Evolutionary conservation across 2,797 vertebrate species (phyloP), one percentile per base, ranked within the genome.

Genomic region (Siniperca obscura): DNA sequence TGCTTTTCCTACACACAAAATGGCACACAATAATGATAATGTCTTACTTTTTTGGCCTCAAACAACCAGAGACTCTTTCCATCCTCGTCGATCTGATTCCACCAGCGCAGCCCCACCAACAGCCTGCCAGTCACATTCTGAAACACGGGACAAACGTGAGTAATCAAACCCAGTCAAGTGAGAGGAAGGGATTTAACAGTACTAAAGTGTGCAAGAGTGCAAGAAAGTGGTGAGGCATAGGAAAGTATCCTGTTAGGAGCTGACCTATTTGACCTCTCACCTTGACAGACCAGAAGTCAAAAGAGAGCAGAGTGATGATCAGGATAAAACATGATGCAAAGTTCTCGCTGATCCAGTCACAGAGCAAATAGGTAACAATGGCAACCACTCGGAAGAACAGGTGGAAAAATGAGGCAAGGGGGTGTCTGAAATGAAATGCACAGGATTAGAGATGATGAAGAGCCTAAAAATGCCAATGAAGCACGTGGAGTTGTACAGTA

Each of bases 81-180:
- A 6, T 97, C 97, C 66, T 97, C 97, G 34, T 97, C 97, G 34
- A 97, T 97, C 93, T 97, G 97, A 91, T 97, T 98, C 96, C 96
- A 97, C 97, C 97, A 98, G n/a, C 94, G 95, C 75, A 97, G 94
- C 55, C 96, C 97, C 75, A 97, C 97, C 93, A 97, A 55, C 81
- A 97, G 94, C 82, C 97, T 92, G 75, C 97, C 97, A 0, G 96
- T 97, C 72, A 97, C 96, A 2, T 97, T 98, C 97, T 97, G 88
- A 68, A 77, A 91, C 75, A 83, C 38, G 64, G 56, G 34, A 50
- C 2, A 59, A 62, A 53, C 22, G 5, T 17, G 25, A 42, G 25
- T 1, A 1, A 65, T 53, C 0, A 34, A 46, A 65, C 30, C 1
- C 44, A 21, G 36, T 30, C 25, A 59, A 16, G 56, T 50, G 4